Percentiles rank a stretch among this genome's conserved stretches.
Conservation (phyloP, 2,888 invertebrate species). For the Agapostemon virescens region DNA sequence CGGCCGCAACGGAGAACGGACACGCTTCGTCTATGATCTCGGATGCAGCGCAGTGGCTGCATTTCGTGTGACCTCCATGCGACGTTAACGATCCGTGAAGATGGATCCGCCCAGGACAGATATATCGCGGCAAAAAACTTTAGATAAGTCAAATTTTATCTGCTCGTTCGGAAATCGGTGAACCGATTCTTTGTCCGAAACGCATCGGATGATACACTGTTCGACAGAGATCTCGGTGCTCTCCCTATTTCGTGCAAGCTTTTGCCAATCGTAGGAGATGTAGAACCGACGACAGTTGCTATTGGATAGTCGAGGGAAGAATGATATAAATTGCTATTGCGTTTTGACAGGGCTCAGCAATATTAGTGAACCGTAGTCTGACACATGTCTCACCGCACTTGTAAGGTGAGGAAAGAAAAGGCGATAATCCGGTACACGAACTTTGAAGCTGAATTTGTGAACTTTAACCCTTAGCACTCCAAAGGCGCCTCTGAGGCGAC, state of each 20-base stretch:
- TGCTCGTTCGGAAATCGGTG: not conserved
- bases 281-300: not conserved
- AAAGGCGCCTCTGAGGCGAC: too few species aligned
- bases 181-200: not conserved
- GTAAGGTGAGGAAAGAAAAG: too few species aligned
- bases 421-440: too few species aligned
- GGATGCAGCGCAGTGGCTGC: not conserved
- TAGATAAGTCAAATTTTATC: not conserved
- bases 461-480: too few species aligned
- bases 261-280: not conserved
- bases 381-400: too few species aligned
- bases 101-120: not conserved
- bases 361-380: too few species aligned
- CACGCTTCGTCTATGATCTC: conserved; percentile 47
- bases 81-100: conserved; percentile 32
- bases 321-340: too few species aligned
- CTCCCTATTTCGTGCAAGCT: not conserved
- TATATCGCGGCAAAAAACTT: not conserved
- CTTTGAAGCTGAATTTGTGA: too few species aligned
- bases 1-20: conserved; percentile 57
- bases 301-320: not conserved
- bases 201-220: too few species aligned
- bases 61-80: conserved; percentile 13
- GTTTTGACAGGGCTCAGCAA: too few species aligned
- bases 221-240: not conserved